Conservation (phyloP, 2,888 invertebrate genomes). For the Rugalucina vietnamica region DNA sequence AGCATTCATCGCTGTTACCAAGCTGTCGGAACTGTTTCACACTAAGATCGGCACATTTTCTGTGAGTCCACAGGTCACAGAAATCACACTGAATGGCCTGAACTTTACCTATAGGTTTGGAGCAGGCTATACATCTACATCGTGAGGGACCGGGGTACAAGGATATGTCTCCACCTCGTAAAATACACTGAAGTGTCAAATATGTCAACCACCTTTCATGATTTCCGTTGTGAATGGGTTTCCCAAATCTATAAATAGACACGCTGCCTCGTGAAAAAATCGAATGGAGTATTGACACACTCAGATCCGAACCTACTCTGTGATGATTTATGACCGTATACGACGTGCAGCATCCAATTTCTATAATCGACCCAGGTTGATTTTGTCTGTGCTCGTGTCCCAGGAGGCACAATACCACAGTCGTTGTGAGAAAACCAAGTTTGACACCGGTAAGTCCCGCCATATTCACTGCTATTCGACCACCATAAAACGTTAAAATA, state of each 20-base stretch:
- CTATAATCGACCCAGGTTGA: background rate
- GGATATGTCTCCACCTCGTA: background rate
- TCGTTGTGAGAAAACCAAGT: background rate
- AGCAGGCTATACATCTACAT: background rate
- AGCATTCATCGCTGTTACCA: background rate
- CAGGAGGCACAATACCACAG: background rate
- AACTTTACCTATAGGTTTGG: background rate
- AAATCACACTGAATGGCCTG: background rate
- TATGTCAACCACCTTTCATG: background rate
- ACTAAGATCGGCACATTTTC: background rate
- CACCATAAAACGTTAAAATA: background rate
- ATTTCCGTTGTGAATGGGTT: background rate
- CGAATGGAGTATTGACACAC: background rate
- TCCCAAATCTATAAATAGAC: background rate
- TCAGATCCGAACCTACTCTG: no score
- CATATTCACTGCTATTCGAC: background rate
- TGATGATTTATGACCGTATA: background rate
- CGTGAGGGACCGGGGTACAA: background rate
- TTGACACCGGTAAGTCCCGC: background rate
- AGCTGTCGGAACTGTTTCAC: background rate
- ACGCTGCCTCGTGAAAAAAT: background rate
- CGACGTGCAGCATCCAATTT: background rate
- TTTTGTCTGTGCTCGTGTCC: background rate
- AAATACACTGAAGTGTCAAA: background rate
- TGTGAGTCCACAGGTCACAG: background rate